These are phyloP conservation scores for Eunapius fragilis DNA, from an alignment of 37 sponge, comb jelly and placozoan genomes.

Conservation along the genomic window DNA sequence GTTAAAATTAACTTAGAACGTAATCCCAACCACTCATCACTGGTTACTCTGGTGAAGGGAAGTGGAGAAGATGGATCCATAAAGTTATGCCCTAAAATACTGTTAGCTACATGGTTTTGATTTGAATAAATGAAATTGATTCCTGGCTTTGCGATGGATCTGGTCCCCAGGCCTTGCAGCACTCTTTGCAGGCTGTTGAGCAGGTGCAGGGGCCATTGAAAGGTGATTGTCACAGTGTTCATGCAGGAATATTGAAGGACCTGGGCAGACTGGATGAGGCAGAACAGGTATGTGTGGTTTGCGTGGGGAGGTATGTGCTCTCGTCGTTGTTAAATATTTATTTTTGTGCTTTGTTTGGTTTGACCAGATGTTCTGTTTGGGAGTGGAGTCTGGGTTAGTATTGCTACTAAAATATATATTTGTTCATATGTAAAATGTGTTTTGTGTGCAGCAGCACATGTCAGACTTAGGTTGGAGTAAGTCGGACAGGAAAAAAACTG, in stretches of 20 bases:
- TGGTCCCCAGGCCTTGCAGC: conserved; percentile 14
- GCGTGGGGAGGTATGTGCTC: background rate
- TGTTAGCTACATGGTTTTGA: too few relatives aligned
- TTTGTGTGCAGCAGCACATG: too few relatives aligned
- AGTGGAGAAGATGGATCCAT: too few relatives aligned
- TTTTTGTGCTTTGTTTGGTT: background rate
- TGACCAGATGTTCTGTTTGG: background rate
- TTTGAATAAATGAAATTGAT: background rate
- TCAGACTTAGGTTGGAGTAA: too few relatives aligned
- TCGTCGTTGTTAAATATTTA: background rate
- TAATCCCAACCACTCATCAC: too few relatives aligned
- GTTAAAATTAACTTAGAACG: too few relatives aligned
- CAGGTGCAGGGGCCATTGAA: background rate
- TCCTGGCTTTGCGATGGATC: background rate
- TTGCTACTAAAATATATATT: too few relatives aligned
- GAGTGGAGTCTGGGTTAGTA: too few relatives aligned
- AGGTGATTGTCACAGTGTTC: conserved; percentile 11
- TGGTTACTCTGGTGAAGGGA: too few relatives aligned
- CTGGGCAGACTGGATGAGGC: conserved; percentile 17
- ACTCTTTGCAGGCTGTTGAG: conserved; percentile 18
- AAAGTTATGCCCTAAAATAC: too few relatives aligned
- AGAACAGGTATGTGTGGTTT: conserved; percentile 16
- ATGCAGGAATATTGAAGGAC: conserved; percentile 30
- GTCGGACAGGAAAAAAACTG: too few relatives aligned
- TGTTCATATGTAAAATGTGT: too few relatives aligned